phyloP scores from a whole-genome alignment of 2,113 vertebrate species.

The Eidolon helvum region DNA sequence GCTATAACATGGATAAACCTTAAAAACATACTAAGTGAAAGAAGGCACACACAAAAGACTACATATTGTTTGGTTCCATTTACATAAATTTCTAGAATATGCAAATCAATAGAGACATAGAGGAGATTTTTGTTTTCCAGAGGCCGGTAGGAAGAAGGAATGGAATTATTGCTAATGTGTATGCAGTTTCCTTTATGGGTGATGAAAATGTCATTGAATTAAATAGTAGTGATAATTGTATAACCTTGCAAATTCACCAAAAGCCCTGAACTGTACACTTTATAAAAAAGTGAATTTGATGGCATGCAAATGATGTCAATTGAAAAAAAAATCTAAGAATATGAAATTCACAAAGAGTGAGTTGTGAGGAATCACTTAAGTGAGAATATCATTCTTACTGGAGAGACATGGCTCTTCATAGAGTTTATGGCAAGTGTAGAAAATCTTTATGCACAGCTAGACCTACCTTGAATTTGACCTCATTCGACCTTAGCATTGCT shows the following conservation, averaged over 20 bases:
- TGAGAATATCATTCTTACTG: not conserved
- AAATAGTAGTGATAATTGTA: not conserved
- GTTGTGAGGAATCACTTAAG: not conserved
- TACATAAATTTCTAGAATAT: not conserved
- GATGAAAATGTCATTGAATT: constrained; percentile 20
- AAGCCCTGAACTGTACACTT: not conserved
- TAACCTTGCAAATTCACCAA: not conserved
- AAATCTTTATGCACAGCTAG: not conserved
- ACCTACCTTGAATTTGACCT: not conserved
- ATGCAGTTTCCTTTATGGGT: not conserved
- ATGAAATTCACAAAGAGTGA: not conserved
- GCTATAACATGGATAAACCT: not conserved
- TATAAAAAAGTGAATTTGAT: not conserved
- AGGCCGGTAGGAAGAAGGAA: not conserved
- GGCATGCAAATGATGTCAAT: not conserved
- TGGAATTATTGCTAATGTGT: not conserved
- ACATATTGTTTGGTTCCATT: not conserved
- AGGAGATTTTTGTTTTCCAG: not conserved
- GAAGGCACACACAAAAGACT: not conserved
- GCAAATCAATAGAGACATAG: not conserved
- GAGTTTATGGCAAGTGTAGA: not conserved
- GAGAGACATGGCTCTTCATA: not conserved
- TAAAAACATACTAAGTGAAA: not conserved
- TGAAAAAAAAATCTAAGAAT: not conserved
- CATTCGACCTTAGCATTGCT: not conserved